phyloP scores from a whole-genome alignment of 2,888 invertebrate genomes.

The Drosophila koepferae region DNA sequence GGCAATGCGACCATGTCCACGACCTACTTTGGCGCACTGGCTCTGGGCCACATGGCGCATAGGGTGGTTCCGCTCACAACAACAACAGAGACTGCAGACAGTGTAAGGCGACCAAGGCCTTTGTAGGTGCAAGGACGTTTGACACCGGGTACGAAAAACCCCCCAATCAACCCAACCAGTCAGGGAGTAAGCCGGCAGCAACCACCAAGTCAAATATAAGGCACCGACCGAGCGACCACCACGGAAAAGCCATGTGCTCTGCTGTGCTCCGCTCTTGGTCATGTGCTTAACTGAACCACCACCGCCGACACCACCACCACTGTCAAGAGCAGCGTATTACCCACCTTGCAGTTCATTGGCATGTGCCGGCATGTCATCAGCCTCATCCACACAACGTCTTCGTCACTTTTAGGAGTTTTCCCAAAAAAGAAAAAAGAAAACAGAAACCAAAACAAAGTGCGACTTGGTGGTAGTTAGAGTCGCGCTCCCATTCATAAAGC shows the following conservation, averaged over 20 bases:
- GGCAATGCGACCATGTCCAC: conserved; percentile 64
- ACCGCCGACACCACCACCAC: conserved; percentile 39
- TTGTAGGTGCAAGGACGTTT: conserved; percentile 78
- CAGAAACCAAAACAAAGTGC: conserved; percentile 72
- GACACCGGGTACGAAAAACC: conserved; percentile 57
- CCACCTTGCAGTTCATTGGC: conserved; percentile 66
- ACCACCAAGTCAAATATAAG: conserved; percentile 48
- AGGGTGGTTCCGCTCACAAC: conserved; percentile 80
- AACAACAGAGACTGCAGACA: conserved; percentile 28
- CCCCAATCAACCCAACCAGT: conserved; percentile 27
- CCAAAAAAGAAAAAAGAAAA: conserved; percentile 58
- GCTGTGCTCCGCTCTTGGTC: conserved; percentile 61
- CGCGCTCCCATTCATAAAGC: conserved; percentile 76
- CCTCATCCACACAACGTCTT: conserved; percentile 73
- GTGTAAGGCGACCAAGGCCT: conserved; percentile 51
- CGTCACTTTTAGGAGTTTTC: conserved; percentile 79
- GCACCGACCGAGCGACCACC: conserved; percentile 30
- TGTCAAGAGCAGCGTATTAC: conserved; percentile 1
- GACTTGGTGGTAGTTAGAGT: conserved; percentile 74
- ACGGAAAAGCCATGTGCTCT: conserved; percentile 50
- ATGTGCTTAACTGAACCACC: conserved; percentile 65
- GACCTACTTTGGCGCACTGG: conserved; percentile 79
- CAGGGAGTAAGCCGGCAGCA: conserved; percentile 37
- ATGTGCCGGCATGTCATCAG: conserved; percentile 79
- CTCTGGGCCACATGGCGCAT: conserved; percentile 77